Conservation (phyloP, 2,113 vertebrate species). For the Aptenodytes forsteri region DNA sequence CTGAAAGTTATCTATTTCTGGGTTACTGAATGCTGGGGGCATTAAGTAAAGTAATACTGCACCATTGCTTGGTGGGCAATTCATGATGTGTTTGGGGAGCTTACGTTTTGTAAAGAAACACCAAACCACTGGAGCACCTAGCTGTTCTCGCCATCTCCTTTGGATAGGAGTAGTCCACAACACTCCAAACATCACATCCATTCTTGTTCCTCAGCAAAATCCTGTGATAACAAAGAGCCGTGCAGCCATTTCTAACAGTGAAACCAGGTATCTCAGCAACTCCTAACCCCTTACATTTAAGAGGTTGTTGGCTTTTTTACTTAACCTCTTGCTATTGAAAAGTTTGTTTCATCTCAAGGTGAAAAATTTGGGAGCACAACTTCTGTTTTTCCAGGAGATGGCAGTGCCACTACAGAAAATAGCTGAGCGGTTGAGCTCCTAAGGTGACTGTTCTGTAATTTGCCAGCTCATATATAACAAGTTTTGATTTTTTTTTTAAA, state of each 20-base stretch:
- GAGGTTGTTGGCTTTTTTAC: background rate
- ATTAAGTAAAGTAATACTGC: background rate
- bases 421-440: background rate
- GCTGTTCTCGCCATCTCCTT: background rate
- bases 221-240: background rate
- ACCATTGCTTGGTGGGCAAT: background rate
- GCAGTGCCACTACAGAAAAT: conserved; percentile 66
- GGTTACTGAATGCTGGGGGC: background rate
- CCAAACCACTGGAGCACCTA: background rate
- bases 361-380: background rate
- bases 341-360: conserved; percentile 15
- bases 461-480: conserved; percentile 26
- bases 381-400: conserved; percentile 64
- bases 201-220: background rate
- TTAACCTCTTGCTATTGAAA: background rate
- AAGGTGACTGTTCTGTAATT: conserved; percentile 36
- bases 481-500: conserved; percentile 39
- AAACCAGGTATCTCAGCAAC: background rate
- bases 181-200: background rate
- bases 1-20: background rate
- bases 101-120: background rate
- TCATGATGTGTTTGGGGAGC: background rate
- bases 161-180: background rate
- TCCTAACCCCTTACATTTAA: background rate
- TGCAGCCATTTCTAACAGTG: background rate